A percentile compares a stretch with the other conserved stretches of the same genome.
phyloP scores from a whole-genome alignment of 2,888 invertebrate genomes.

The Dorcus parallelipipedus region DNA sequence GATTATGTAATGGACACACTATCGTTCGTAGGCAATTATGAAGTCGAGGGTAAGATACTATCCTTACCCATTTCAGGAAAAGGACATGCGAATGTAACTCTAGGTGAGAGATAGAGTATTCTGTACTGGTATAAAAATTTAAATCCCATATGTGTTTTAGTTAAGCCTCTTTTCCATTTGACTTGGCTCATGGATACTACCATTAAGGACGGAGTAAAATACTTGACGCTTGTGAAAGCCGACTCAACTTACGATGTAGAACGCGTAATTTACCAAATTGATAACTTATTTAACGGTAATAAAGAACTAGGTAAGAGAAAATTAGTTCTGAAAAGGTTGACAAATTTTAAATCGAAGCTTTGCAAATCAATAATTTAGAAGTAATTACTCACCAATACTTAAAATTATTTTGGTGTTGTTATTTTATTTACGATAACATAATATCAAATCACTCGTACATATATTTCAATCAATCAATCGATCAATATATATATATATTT shows the following conservation, averaged over 20 bases:
- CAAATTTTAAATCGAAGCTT: too few relatives aligned
- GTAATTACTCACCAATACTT: too few relatives aligned
- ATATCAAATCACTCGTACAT: too few relatives aligned
- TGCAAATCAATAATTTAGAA: too few relatives aligned
- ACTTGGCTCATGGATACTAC: conserved; percentile 6
- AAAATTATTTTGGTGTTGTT: too few relatives aligned
- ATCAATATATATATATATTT: neutral
- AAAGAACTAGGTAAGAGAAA: conserved; percentile 5
- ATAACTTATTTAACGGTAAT: conserved; percentile 12
- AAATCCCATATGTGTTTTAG: neutral
- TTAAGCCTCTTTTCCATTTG: neutral
- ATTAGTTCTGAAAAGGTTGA: too few relatives aligned
- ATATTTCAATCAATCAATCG: too few relatives aligned
- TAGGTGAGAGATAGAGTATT: conserved; percentile 1
- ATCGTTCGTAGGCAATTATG: conserved; percentile 8
- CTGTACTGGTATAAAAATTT: neutral
- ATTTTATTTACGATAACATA: too few relatives aligned
- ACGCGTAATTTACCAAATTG: conserved; percentile 6
- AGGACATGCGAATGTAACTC: conserved; percentile 10
- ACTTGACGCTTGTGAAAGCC: conserved; percentile 4
- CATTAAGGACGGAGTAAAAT: conserved; percentile 8
- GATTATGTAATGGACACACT: neutral
- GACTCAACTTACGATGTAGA: conserved; percentile 1
- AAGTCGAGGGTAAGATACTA: conserved; percentile 11
- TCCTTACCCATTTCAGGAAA: conserved; percentile 8